Conservation (phyloP, 2,113 vertebrate species). For the Meleagris gallopavo region DNA sequence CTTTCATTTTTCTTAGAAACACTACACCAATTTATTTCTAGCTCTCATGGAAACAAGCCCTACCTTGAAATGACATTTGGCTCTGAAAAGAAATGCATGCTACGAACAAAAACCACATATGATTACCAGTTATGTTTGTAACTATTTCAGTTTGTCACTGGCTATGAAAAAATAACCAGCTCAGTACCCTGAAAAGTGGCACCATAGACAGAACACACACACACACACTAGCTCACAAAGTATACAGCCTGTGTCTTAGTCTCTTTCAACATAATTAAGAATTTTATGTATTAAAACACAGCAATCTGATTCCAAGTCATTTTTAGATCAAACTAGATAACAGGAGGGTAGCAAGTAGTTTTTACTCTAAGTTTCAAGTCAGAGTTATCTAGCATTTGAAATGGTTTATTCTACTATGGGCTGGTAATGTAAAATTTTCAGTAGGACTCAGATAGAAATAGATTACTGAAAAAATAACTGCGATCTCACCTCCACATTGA, state of each 20-base stretch:
- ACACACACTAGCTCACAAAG: background rate
- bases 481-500: fast-evolving
- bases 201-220: background rate
- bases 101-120: background rate
- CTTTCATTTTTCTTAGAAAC: background rate
- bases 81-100: background rate
- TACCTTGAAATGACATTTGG: background rate
- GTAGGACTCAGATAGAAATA: background rate
- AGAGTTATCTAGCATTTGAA: background rate
- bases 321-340: background rate
- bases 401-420: fast-evolving
- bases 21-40: background rate
- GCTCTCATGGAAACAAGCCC: background rate
- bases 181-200: background rate
- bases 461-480: background rate
- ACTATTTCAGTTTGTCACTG: background rate
- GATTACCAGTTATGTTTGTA: background rate
- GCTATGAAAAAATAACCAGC: background rate
- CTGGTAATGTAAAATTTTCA: background rate
- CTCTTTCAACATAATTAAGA: background rate
- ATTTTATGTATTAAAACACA: background rate
- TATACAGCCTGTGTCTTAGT: background rate
- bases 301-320: background rate
- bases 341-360: background rate
- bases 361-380: background rate